A percentile compares a stretch with the other conserved stretches of the same genome.
phyloP scores from a whole-genome alignment of 2,113 vertebrate species.

The Microtus pennsylvanicus region DNA sequence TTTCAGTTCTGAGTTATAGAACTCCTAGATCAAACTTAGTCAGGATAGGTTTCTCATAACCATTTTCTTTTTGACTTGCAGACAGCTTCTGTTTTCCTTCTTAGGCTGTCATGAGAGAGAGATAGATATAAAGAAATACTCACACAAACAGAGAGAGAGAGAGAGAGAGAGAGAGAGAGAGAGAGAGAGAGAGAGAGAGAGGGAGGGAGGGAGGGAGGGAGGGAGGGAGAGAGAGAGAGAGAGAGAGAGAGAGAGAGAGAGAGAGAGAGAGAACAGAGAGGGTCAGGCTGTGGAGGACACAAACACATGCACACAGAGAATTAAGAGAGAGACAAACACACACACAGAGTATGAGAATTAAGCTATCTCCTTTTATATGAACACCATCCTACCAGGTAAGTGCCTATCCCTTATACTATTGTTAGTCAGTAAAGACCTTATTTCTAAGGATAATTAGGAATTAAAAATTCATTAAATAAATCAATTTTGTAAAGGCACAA shows the following conservation, averaged over 20 bases:
- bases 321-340: background rate
- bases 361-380: background rate
- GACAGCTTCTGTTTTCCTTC: background rate
- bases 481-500: background rate
- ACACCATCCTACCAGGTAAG: background rate
- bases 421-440: background rate
- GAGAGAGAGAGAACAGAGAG: background rate
- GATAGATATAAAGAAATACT: background rate
- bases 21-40: background rate
- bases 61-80: background rate
- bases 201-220: too few relatives aligned
- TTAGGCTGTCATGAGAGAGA: background rate
- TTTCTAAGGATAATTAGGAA: background rate
- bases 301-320: background rate
- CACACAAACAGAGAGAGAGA: background rate
- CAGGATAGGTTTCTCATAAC: background rate
- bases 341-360: background rate
- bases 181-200: background rate
- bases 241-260: too few relatives aligned
- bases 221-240: too few relatives aligned
- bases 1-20: background rate
- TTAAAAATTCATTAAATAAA: background rate
- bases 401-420: accelerated
- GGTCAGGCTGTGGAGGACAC: background rate
- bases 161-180: background rate